A percentile compares a stretch with the other conserved stretches of the same genome.
These are phyloP conservation scores for Hydraecia micacea DNA, from an alignment of 2,888 invertebrate species.

Conservation along the genomic window DNA sequence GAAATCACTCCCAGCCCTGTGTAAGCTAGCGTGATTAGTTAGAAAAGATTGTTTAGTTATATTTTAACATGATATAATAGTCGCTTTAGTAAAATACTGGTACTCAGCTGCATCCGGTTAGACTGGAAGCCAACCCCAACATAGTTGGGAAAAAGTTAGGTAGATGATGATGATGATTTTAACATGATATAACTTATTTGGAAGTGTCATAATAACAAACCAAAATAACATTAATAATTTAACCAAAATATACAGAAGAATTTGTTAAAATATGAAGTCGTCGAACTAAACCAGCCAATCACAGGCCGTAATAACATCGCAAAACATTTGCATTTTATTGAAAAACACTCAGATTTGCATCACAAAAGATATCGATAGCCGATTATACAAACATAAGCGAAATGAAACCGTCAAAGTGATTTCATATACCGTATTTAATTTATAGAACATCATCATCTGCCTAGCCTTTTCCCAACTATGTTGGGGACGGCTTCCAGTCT, in stretches of 20 bases:
- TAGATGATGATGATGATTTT: too few relatives aligned
- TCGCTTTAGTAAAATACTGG: too few relatives aligned
- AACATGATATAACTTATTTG: background rate
- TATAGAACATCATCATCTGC: constrained; percentile 4
- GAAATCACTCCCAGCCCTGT: background rate
- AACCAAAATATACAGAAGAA: constrained; percentile 13
- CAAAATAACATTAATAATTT: constrained; percentile 7
- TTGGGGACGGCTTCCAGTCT: too few relatives aligned
- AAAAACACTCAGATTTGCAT: constrained; percentile 82
- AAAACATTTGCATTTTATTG: constrained; percentile 84
- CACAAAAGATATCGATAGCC: constrained; percentile 80
- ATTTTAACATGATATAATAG: background rate
- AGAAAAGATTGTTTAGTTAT: background rate
- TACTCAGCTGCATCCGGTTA: too few relatives aligned
- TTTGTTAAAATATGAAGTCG: constrained; percentile 46
- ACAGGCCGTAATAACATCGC: constrained; percentile 70
- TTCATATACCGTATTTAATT: constrained; percentile 32
- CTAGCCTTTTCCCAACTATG: too few relatives aligned
- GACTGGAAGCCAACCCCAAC: too few relatives aligned
- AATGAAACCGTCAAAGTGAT: constrained; percentile 65
- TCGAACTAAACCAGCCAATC: constrained; percentile 62
- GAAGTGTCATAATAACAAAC: background rate
- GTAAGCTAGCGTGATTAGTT: background rate
- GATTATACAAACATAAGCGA: constrained; percentile 72
- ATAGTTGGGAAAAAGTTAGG: too few relatives aligned